Conservation (phyloP, 2,888 invertebrate species). For the Scaptomyza reducta region DNA sequence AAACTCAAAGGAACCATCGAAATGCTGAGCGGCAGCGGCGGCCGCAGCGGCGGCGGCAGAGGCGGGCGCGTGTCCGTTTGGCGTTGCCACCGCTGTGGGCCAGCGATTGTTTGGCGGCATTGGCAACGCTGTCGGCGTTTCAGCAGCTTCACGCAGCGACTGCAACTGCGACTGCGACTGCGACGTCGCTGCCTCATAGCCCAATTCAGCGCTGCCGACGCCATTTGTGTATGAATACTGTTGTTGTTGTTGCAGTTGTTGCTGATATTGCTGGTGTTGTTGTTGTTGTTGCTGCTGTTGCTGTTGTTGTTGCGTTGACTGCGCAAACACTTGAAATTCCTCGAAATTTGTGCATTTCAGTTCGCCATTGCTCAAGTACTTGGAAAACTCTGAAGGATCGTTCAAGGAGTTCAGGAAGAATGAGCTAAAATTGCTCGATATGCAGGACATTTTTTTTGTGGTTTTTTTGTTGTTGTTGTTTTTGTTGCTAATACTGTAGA, state of each 20-base stretch:
- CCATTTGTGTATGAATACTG: constrained; percentile 76
- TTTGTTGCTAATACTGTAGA: constrained; percentile 67
- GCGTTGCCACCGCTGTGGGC: constrained; percentile 74
- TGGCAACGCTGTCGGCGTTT: constrained; percentile 36
- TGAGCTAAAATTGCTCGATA: constrained; percentile 84
- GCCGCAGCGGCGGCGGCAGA: constrained; percentile 24
- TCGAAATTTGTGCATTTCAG: constrained; percentile 83
- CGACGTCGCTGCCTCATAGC: constrained; percentile 50
- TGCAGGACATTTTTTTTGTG: constrained; percentile 83
- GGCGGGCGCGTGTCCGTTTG: constrained; percentile 57
- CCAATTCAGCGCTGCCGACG: constrained; percentile 47
- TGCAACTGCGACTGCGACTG: constrained; percentile 19
- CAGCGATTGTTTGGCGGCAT: constrained; percentile 68
- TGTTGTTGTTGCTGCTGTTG: constrained; percentile 43
- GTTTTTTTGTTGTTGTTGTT: constrained; percentile 24
- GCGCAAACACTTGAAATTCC: constrained; percentile 82
- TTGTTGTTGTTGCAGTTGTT: constrained; percentile 55
- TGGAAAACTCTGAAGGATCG: constrained; percentile 84
- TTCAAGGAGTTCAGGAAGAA: constrained; percentile 84
- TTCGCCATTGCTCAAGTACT: constrained; percentile 84
- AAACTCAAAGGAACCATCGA: constrained; percentile 84
- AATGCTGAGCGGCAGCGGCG: constrained; percentile 71
- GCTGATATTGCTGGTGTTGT: constrained; percentile 50
- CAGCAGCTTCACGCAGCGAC: constrained; percentile 39
- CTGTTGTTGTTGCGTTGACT: constrained; percentile 52